Conservation (phyloP, 2,888 invertebrate genomes). For the Anagyrus pseudococci region DNA sequence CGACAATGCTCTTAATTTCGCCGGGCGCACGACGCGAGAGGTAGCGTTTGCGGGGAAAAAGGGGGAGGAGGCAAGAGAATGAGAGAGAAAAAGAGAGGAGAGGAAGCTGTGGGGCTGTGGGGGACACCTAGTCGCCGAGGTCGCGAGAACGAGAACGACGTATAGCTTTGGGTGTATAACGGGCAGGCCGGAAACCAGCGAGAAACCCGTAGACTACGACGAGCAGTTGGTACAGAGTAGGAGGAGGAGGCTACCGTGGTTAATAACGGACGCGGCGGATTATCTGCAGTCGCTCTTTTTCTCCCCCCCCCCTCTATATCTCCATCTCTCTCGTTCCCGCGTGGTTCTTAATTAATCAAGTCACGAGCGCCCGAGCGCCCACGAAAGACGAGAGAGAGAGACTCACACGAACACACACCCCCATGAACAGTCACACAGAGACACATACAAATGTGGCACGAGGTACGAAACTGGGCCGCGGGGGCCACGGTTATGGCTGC, state of each 20-base stretch:
- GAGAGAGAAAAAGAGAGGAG: not conserved
- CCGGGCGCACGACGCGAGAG: constrained; percentile 39
- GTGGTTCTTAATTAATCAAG: constrained; percentile 37
- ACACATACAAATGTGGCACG: too few species aligned
- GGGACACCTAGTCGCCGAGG: not conserved
- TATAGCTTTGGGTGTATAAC: constrained; percentile 9
- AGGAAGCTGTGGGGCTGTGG: not conserved
- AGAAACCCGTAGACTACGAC: constrained; percentile 4
- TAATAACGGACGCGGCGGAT: constrained; percentile 21
- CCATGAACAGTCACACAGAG: too few species aligned
- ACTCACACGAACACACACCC: too few species aligned
- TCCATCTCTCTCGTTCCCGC: constrained; percentile 2
- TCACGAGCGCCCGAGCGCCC: constrained; percentile 20
- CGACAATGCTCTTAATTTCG: constrained; percentile 60
- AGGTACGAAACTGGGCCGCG: too few species aligned
- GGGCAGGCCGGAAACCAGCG: not conserved
- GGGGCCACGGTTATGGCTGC: too few species aligned
- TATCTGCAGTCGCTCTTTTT: constrained; percentile 19
- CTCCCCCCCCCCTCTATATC: not conserved
- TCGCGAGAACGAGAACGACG: not conserved
- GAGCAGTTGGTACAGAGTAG: not conserved
- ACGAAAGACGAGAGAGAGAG: not conserved
- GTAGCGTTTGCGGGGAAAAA: too few species aligned
- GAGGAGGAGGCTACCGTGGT: constrained; percentile 8
- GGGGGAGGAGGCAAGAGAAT: too few species aligned